Evolutionary conservation across 2,888 invertebrate species (phyloP).

Genomic region (Melitaea athalia): DNA sequence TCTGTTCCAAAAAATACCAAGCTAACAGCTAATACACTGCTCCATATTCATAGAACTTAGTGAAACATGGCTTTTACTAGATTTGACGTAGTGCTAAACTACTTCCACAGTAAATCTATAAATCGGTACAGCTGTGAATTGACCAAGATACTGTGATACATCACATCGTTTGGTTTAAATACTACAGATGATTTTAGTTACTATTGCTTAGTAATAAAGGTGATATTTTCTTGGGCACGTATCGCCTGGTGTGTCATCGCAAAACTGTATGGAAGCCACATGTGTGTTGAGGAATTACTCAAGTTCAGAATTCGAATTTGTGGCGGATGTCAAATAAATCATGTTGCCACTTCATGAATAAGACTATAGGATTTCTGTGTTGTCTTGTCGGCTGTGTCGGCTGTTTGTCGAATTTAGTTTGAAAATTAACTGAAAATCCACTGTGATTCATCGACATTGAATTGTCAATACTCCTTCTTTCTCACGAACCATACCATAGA

Average conservation of each 20-base stretch:
- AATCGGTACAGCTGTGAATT: slow-evolving; percentile 35
- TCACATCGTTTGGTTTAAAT: background rate
- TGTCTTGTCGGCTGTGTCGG: slow-evolving; percentile 8
- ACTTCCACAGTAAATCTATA: slow-evolving; percentile 33
- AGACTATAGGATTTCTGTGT: slow-evolving; percentile 30
- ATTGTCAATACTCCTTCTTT: too few species aligned
- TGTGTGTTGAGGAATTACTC: slow-evolving; percentile 40
- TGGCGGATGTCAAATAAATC: slow-evolving; percentile 40
- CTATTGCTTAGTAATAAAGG: background rate
- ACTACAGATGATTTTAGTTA: background rate
- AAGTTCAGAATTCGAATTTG: slow-evolving; percentile 38
- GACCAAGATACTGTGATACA: slow-evolving; percentile 37
- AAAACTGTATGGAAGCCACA: slow-evolving; percentile 36
- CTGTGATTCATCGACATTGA: too few species aligned
- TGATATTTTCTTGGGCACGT: slow-evolving; percentile 7
- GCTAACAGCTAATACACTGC: background rate
- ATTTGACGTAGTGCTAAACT: slow-evolving; percentile 31
- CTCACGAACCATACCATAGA: too few species aligned
- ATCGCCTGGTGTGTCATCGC: slow-evolving; percentile 15
- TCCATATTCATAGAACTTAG: slow-evolving; percentile 7
- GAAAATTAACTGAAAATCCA: background rate
- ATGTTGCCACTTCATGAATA: slow-evolving; percentile 40
- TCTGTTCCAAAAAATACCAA: background rate
- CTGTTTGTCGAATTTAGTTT: background rate
- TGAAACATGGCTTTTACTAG: slow-evolving; percentile 25